Percentiles rank a stretch among this genome's conserved stretches.
phyloP scores from a whole-genome alignment of 2,888 invertebrate species.

The Biston betularia region DNA sequence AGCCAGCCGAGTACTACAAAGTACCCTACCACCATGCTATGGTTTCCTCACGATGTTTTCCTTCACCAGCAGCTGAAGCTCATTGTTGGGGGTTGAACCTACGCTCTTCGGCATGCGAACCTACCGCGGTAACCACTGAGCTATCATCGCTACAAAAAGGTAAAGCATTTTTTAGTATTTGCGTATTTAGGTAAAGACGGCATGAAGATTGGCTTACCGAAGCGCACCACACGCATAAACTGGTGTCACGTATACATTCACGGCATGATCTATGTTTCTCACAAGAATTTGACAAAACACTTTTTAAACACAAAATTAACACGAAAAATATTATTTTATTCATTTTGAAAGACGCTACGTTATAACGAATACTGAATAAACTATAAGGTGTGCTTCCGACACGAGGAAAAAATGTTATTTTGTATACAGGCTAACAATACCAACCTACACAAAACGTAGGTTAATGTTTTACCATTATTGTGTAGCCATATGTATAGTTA shows the following conservation, averaged over 20 bases:
- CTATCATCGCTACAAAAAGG: too few species aligned
- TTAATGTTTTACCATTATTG: too few species aligned
- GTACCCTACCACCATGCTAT: too few species aligned
- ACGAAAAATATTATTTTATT: constrained; percentile 11
- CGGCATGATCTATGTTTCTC: constrained; percentile 56
- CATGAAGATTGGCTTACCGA: constrained; percentile 50
- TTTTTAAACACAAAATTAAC: constrained; percentile 20
- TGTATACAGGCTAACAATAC: neutral
- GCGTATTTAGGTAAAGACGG: neutral
- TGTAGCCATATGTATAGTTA: too few species aligned
- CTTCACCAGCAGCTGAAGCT: too few species aligned
- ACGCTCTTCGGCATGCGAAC: too few species aligned
- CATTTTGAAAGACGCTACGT: constrained; percentile 18
- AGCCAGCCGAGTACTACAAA: too few species aligned
- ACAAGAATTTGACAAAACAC: constrained; percentile 48
- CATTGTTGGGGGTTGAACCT: too few species aligned
- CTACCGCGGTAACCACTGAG: too few species aligned
- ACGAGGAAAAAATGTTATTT: constrained; percentile 18
- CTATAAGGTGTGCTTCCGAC: neutral
- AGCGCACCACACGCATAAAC: constrained; percentile 69
- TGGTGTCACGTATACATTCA: constrained; percentile 64
- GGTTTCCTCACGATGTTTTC: too few species aligned
- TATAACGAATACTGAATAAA: neutral
- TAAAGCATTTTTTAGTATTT: too few species aligned
- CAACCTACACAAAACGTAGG: too few species aligned